Base-by-base conservation (phyloP, 2,888 invertebrate species). In the Vesta saturnalis region DNA sequence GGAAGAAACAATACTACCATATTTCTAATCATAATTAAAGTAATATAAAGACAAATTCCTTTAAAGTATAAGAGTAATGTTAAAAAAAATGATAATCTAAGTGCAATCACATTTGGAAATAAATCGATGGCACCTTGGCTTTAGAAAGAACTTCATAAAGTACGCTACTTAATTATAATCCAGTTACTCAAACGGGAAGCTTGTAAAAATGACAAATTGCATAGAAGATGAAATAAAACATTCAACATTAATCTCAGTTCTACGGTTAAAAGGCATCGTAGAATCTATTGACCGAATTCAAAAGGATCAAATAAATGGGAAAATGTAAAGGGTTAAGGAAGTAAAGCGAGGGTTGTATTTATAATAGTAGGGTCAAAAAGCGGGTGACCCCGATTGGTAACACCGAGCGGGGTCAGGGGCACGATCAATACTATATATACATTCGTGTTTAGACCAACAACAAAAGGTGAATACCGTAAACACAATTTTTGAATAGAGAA, bases 331-430 rank as follows among this genome's bases (percentile, higher is more conserved):
- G 69, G 66, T 66, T 69, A 60, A 66, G 58, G 58, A 62, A 60
- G 64, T 52, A 52, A 58, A 60, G 64, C 49, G 63, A 66, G 65
- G 65, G 63, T 47, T 64, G 67, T 70, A 70, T 68, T 73, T 72
- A 73, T 73, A 73, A 70, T 70, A 59, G 66, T 46, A 23, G 73
- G 72, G 73, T 68, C 72, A 72, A 71, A 72, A 71, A 72, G 74
- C 73, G 66, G 62, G 69, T 73, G 72, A 74, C 74, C 74, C 74
- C 70, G 72, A 71, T 74, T 67, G 39, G 60, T 52, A 52, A 19
- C 52, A n/a, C 12, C 54, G 60, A 62, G 69, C 73, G 71, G 73
- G 73, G 73, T 73, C 73, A 74, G 72, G 73, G 72, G 69, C 69
- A 67, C 70, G 74, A 73, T 74, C 74, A 70, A 74, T 74, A 73